Percentiles rank a stretch among this genome's conserved stretches.
These are phyloP conservation scores for Epicampocera succincta DNA, from an alignment of 2,888 invertebrate genomes.

Conservation along the genomic window DNA sequence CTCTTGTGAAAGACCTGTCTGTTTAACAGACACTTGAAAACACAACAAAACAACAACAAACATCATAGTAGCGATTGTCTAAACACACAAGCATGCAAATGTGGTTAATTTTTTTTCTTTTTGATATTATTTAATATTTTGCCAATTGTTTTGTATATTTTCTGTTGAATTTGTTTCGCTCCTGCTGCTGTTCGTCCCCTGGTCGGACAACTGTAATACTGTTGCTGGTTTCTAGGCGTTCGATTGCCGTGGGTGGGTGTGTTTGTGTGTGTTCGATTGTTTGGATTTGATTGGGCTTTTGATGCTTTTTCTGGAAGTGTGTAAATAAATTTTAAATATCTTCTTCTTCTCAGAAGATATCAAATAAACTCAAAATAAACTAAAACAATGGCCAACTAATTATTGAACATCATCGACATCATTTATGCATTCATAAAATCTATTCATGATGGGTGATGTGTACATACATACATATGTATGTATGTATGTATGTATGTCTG, in stretches of 20 bases:
- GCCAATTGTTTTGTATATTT: constrained; percentile 26
- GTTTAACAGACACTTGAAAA: constrained; percentile 33
- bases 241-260: not conserved
- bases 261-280: not conserved
- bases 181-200: not conserved
- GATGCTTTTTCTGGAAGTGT: constrained; percentile 18
- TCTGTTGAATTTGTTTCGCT: constrained; percentile 12
- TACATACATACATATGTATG: constrained; percentile 1
- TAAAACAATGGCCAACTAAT: constrained; percentile 19
- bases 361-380: constrained; percentile 18
- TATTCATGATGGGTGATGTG: not conserved
- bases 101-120: constrained; percentile 1
- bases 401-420: constrained; percentile 36
- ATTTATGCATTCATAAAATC: constrained; percentile 24
- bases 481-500: constrained; percentile 6
- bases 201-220: constrained; percentile 20
- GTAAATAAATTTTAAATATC: constrained; percentile 63
- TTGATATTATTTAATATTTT: constrained; percentile 12
- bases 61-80: not conserved
- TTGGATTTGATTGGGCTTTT: not conserved
- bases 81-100: not conserved
- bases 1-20: constrained; percentile 21
- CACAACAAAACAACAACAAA: constrained; percentile 6
- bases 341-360: constrained; percentile 51
- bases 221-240: constrained; percentile 46